Base-by-base conservation (phyloP, 2,113 vertebrate genomes). In the Pan paniscus region DNA sequence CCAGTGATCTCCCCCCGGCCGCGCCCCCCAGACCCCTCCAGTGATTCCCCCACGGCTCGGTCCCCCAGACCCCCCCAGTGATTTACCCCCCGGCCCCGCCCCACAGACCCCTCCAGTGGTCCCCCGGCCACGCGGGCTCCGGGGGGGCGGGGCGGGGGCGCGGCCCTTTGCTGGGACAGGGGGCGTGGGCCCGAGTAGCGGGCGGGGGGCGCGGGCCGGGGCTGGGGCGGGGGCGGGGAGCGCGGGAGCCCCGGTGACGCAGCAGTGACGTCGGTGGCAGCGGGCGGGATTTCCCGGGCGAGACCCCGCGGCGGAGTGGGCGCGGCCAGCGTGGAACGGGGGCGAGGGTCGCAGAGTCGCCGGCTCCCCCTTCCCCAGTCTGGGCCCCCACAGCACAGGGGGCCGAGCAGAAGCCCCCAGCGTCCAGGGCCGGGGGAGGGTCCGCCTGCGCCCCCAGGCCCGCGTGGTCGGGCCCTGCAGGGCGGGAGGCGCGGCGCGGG, bases 171-270 rank as follows among this genome's bases (percentile, higher is more conserved):
- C 40, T 2, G 23, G 32, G 50, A 32, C 35, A 25, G 9, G 25
- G n/a, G 55, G 32, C 23, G 27, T 40, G 90, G 16, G 30, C 3
- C 61, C 57, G 3, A 59, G 57, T 59, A 59, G 10, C 4, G 2
- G 5, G 35, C 64, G 10, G 18, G 59, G 78, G 70, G 68, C 14
- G 22, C 55, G 32, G 93, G 76, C 27, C 48, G 5, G 38, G 38
- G 38, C 22, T 4, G 8, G n/a, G 40, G 40, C 12, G 25, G 67
- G 52, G 64, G 20, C 12, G 6, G n/a, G 70, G 70, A 43, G 87
- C 8, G 97, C 94, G 94, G 97, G 96, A 97, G 97, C 97, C 98
- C 98, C 96, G 38, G 59, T 98, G 98, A 98, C 97, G 98, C 96
- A 93, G 18, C 75, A 46, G 78, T 97, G 98, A 98, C 98, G 97